Evolutionary conservation across 2,888 invertebrate genomes (phyloP), one percentile per base, ranked within the genome.

Genomic region (Nineta flava): DNA sequence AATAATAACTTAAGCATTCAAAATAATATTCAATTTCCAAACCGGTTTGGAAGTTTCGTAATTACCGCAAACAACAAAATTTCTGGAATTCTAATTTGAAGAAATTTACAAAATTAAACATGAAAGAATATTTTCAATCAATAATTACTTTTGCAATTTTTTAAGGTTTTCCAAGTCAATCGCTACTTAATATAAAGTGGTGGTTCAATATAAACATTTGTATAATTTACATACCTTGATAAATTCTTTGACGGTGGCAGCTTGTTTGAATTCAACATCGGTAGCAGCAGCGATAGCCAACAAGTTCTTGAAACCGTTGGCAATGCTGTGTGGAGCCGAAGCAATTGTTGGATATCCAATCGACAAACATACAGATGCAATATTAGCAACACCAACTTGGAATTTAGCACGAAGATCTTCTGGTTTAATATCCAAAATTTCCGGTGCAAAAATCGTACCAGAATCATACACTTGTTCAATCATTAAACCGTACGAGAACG

Each of bases 381-480:
- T 77, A 61, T 95, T 94, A 56, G 87, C 84, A 45, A 97, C 94
- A 58, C 97, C 97, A 70, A 79, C 80, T 76, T 92, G 72, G 77
- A 97, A 96, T 65, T 85, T 87, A 55, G 78, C 79, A 49, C 88
- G 79, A 52, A 99, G 76, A 69, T 97, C 97, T 65, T 95, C 96
- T 9, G 93, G 90, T 63, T 93, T 96, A 71, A 99, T 97, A 74
- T 99, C 97, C 62, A 99, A 75, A 62, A 99, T 93, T 57, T 85
- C 87, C 1, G 99, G 97, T 15, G 91, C 87, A 68, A 97, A 99
- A 63, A 96, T 87, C 58, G 96, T 95, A 51, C 99, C 99, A 55
- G 93, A 93, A 68, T 99, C 99, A 61, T 96, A 99, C 2, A 99
- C 97, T 78, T 87, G 87, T 68, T 88, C 87, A 55, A 99, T 92